These are phyloP conservation scores for Psittacula cyanocephala DNA, from an alignment of 2,113 vertebrate genomes.

Conservation along the genomic window DNA sequence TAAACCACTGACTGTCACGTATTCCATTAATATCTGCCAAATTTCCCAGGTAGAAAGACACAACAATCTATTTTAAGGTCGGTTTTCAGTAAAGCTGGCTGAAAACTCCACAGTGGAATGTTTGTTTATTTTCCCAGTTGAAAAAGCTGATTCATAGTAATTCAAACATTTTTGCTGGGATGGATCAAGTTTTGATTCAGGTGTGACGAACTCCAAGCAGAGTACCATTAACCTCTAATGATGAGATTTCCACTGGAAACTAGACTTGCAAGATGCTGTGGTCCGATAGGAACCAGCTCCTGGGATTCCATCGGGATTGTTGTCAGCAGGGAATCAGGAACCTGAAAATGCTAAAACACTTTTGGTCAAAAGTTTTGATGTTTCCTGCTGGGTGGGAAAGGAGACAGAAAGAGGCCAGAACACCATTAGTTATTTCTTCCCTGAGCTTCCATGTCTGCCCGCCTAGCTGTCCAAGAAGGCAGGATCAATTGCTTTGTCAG, in stretches of 20 bases:
- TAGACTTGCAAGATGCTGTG: neutral
- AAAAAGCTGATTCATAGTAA: conserved; percentile 44
- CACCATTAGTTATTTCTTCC: neutral
- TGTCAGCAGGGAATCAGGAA: neutral
- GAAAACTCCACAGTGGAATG: neutral
- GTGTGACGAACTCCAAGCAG: neutral
- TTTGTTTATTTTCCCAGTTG: conserved; percentile 22
- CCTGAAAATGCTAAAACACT: neutral
- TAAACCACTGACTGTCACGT: neutral
- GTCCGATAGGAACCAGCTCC: neutral
- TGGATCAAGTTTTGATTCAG: conserved; percentile 1
- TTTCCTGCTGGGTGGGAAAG: neutral
- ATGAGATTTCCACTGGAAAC: neutral
- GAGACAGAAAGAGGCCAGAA: neutral
- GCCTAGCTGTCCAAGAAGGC: neutral
- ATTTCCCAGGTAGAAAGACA: conserved; percentile 63
- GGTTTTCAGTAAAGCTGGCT: conserved; percentile 6
- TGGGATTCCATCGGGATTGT: neutral
- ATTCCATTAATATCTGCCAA: conserved; percentile 52
- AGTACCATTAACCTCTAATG: neutral
- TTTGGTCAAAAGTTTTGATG: neutral
- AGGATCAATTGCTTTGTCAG: neutral
- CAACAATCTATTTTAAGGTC: conserved; percentile 55
- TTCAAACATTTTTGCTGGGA: conserved; percentile 31
- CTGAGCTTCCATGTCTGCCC: neutral